Evolutionary conservation across 1,140 invertebrate species (phyloP).

Genomic region (Orchestia grillus): DNA sequence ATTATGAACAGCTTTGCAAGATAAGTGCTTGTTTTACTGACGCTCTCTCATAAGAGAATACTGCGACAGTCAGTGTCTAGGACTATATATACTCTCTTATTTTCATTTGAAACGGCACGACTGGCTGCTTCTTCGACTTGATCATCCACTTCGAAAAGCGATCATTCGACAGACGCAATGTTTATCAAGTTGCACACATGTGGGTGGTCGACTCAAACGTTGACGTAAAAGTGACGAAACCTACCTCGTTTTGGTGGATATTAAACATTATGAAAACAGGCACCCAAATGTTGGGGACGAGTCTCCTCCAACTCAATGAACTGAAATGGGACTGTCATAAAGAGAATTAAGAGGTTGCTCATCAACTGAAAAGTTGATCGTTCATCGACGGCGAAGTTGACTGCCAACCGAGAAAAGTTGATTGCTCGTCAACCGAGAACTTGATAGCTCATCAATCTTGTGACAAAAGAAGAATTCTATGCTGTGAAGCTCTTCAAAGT

Average conservation of each 20-base stretch:
- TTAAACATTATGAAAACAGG: background rate
- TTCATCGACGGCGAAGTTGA: too few species aligned
- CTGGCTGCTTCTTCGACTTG: background rate
- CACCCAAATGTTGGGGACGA: background rate
- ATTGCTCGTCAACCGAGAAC: too few species aligned
- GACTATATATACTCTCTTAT: too few species aligned
- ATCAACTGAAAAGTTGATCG: background rate
- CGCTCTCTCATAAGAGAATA: background rate
- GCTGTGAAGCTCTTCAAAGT: too few species aligned
- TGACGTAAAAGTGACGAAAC: background rate
- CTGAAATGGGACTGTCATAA: background rate
- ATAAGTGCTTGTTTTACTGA: background rate
- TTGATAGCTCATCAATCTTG: too few species aligned
- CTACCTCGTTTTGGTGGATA: background rate
- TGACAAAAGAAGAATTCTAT: conserved; percentile 17
- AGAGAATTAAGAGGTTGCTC: background rate
- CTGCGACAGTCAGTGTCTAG: background rate
- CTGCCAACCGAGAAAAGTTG: too few species aligned
- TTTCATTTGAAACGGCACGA: background rate
- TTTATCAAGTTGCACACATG: background rate
- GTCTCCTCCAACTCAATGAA: background rate
- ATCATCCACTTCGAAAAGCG: background rate
- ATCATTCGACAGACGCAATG: background rate
- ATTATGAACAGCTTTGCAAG: background rate
- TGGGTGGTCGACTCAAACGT: background rate